Percentiles rank a stretch among this genome's conserved stretches.
These are phyloP conservation scores for Symphodus melops DNA, from an alignment of 2,113 vertebrate species.

Conservation along the genomic window DNA sequence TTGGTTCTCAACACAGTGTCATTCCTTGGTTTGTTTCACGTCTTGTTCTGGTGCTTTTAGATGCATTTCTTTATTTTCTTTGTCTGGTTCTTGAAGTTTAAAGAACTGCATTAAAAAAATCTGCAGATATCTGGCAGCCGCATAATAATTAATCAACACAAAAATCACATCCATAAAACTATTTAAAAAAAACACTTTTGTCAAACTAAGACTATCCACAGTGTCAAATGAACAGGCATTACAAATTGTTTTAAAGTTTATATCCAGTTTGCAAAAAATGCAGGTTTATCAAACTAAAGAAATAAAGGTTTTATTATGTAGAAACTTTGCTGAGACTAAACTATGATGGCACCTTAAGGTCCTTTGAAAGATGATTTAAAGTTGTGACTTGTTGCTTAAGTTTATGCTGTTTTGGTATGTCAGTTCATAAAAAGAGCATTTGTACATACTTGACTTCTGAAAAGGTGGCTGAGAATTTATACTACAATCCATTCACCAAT, in stretches of 20 bases:
- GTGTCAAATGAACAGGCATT: constrained; percentile 74
- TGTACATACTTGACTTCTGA: not conserved
- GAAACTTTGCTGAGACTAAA: constrained; percentile 11
- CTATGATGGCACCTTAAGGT: not conserved
- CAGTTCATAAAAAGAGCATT: not conserved
- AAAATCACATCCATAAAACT: constrained; percentile 58
- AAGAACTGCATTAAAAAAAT: constrained; percentile 25
- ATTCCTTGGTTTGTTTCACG: constrained; percentile 50
- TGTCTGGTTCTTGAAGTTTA: constrained; percentile 34
- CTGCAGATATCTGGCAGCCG: constrained; percentile 7
- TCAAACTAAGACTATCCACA: constrained; percentile 60
- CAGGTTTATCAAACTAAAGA: constrained; percentile 71
- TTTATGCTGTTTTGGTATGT: not conserved
- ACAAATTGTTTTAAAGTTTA: constrained; percentile 74
- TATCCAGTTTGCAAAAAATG: constrained; percentile 83
- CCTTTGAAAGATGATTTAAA: not conserved
- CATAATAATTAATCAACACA: constrained; percentile 27
- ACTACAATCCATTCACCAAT: too few relatives aligned
- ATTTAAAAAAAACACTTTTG: constrained; percentile 60
- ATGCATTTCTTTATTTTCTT: constrained; percentile 28
- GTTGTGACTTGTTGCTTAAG: not conserved
- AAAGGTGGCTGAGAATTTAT: too few relatives aligned
- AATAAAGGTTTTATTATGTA: constrained; percentile 76
- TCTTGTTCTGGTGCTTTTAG: constrained; percentile 53
- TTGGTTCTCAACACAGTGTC: constrained; percentile 37